These are phyloP conservation scores for Micronycteris hirsuta DNA, from an alignment of 2,113 vertebrate species.

Conservation along the genomic window DNA sequence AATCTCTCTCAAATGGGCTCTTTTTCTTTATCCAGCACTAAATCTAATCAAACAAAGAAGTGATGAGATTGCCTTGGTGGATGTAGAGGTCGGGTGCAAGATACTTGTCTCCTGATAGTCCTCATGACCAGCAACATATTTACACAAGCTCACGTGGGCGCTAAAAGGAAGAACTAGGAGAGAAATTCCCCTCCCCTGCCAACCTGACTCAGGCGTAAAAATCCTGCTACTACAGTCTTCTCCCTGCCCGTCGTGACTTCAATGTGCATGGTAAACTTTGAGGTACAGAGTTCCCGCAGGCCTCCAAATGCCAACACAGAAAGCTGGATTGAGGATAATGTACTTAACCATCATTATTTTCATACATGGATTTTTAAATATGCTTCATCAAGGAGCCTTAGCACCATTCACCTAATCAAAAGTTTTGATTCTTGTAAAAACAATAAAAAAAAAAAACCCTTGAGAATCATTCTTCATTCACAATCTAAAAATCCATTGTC, in stretches of 20 bases:
- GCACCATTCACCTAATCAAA: neutral
- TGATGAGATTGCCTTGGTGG: neutral
- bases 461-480: neutral
- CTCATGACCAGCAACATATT: neutral
- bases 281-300: neutral
- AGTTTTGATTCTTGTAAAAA: neutral
- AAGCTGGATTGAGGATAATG: neutral
- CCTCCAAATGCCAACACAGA: neutral
- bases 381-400: neutral
- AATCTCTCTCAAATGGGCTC: neutral
- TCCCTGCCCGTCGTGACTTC: neutral
- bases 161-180: neutral
- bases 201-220: no score
- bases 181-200: neutral
- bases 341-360: neutral
- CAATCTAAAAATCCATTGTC: neutral
- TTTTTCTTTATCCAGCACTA: neutral
- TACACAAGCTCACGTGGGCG: neutral
- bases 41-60: slow-evolving; percentile 1
- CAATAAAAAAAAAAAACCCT: neutral
- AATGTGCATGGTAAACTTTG: neutral
- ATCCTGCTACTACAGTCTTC: neutral
- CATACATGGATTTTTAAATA: neutral
- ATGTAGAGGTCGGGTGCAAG: neutral
- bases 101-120: neutral